Percentiles rank a stretch among this genome's conserved stretches.
Evolutionary conservation across 1,140 invertebrate species (phyloP).

Genomic region (Lethrus apterus): DNA sequence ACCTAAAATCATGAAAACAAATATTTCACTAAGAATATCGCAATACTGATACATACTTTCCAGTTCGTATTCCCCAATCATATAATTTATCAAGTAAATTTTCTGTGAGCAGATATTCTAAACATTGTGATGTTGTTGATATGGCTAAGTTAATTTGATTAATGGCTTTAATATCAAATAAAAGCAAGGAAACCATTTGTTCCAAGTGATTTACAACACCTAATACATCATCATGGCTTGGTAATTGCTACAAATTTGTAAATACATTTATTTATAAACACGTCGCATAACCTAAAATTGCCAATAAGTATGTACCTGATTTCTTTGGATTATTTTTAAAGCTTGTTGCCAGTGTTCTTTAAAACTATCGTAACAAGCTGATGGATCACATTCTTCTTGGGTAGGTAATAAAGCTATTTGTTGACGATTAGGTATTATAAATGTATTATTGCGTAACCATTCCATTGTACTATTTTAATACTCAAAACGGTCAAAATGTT

Average conservation of each 20-base stretch:
- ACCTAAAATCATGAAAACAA: slow-evolving; percentile 44
- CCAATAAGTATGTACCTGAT: slow-evolving; percentile 43
- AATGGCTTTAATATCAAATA: slow-evolving; percentile 64
- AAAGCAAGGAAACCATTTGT: slow-evolving; percentile 82
- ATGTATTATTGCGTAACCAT: slow-evolving; percentile 32
- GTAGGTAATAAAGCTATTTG: slow-evolving; percentile 28
- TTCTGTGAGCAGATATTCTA: slow-evolving; percentile 69
- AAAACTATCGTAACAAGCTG: slow-evolving; percentile 85
- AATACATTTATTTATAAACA: no score
- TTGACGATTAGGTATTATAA: slow-evolving; percentile 23
- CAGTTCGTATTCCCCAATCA: slow-evolving; percentile 67
- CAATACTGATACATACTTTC: slow-evolving; percentile 48
- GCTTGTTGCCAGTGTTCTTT: slow-evolving; percentile 92
- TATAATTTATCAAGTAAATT: slow-evolving; percentile 71
- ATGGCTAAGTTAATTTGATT: slow-evolving; percentile 39
- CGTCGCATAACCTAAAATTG: slow-evolving; percentile 12
- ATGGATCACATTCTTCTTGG: slow-evolving; percentile 53
- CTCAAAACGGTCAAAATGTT: no score
- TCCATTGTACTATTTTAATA: no score
- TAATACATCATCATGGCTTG: slow-evolving; percentile 74
- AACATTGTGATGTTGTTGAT: slow-evolving; percentile 54
- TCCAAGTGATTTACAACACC: slow-evolving; percentile 88
- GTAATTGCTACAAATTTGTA: slow-evolving; percentile 35
- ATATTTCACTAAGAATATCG: background rate
- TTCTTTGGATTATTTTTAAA: slow-evolving; percentile 70